Percentiles rank a stretch among this genome's conserved stretches.
phyloP scores from a whole-genome alignment of 2,888 invertebrate genomes.

The Cheilosia grossa region DNA sequence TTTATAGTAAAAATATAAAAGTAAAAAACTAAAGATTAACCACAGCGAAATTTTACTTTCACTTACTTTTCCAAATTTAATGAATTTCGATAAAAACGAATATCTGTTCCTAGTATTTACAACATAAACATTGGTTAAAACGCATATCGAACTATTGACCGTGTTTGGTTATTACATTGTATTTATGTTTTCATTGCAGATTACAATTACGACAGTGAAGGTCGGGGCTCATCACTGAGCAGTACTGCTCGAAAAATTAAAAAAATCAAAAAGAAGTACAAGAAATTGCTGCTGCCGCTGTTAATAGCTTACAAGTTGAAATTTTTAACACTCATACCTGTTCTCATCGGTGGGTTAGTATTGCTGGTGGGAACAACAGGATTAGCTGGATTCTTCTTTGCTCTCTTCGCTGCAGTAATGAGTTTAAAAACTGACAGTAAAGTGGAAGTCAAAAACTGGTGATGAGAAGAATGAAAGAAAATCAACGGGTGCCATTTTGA shows the following conservation, averaged over 20 bases:
- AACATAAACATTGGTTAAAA: no score
- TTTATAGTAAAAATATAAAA: no score
- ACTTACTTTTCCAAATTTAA: no score
- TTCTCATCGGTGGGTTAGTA: conserved; percentile 88
- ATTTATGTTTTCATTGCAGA: conserved; percentile 31
- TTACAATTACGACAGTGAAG: conserved; percentile 19
- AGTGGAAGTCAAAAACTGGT: conserved; percentile 54
- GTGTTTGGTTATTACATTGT: no score
- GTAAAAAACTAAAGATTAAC: no score
- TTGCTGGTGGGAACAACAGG: conserved; percentile 91
- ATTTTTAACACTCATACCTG: conserved; percentile 90
- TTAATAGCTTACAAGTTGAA: conserved; percentile 93
- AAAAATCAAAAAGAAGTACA: conserved; percentile 86
- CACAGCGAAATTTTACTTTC: no score
- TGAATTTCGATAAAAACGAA: no score
- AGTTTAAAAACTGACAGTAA: conserved; percentile 85
- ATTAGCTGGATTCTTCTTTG: conserved; percentile 94
- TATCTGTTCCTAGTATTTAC: no score
- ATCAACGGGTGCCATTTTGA: no score
- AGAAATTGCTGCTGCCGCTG: conserved; percentile 89
- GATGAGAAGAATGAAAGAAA: neutral
- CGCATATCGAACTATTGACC: no score
- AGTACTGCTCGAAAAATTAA: conserved; percentile 78
- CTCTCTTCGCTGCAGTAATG: conserved; percentile 92
- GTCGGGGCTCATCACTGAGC: conserved; percentile 9